Base-by-base conservation (phyloP, 2,888 invertebrate genomes). In the Spilosoma lubricipeda region DNA sequence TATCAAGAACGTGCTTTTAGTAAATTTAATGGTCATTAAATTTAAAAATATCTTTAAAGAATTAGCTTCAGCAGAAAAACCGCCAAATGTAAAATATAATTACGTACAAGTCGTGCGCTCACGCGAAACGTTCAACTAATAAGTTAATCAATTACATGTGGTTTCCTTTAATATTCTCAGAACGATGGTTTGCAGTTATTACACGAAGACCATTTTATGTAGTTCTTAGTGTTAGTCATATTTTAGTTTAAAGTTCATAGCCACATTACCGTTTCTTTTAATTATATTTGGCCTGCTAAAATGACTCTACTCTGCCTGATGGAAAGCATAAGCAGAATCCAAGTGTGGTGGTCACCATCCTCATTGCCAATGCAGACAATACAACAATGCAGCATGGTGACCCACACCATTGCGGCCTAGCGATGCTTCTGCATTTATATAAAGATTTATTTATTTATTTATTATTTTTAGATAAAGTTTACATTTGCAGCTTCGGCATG, bases 121-220 rank as follows among this genome's bases (percentile, higher is more conserved):
- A 84, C 82, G 82, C 80, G 79, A 88, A 87, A 82, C 82, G 84
- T 83, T 85, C 80, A 83, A 85, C 79, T 83, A 83, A 36, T 30
- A 69, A 27, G n/a, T 45, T 64, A 87, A 88, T 89, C 83, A 85
- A 88, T 86, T 87, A 86, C 78, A 73, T 80, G 81, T 80, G 82
- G 82, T 88, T 89, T 85, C 81, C 80, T 82, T 85, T 85, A 85
- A 87, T 87, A 83, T 90, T 89, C 89, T 87, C 48, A 79, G 86
- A 89, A 89, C 79, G 30, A 30, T 63, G 63, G 30, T 63, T 63
- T n/a, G 18, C 27, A 30, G 27, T 63, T 63, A 63, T 63, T 30
- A 30, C 15, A 30, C 30, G n/a, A 13, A 27, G 4, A 27, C 59
- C n/a, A 63, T 63, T 18, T 63, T 18, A 30, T 15, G 7, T 63